Evolutionary conservation across 2,113 vertebrate species (phyloP).

Genomic region (Suncus etruscus): DNA sequence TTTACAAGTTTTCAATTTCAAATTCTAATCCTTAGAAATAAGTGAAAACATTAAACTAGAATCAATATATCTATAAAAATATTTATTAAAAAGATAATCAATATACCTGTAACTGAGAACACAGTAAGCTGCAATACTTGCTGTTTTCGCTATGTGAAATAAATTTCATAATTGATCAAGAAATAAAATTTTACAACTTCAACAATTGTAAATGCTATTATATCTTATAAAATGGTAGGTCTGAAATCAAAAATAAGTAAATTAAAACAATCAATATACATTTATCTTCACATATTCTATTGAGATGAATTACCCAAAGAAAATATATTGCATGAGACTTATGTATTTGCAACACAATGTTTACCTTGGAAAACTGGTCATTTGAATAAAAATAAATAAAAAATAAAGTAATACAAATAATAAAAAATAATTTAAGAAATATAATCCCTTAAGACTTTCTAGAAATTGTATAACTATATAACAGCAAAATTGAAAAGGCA

Average conservation of each 20-base stretch:
- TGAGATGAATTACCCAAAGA: neutral
- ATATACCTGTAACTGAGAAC: neutral
- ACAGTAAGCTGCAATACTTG: neutral
- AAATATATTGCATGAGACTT: neutral
- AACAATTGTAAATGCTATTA: constrained; percentile 6
- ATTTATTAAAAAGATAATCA: neutral
- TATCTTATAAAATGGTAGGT: neutral
- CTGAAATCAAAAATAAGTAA: constrained; percentile 10
- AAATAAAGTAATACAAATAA: constrained; percentile 45
- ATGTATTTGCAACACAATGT: neutral
- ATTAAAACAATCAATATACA: constrained; percentile 25
- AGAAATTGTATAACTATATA: constrained; percentile 18
- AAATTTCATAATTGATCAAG: constrained; percentile 10
- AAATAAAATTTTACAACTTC: constrained; percentile 48
- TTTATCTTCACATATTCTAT: neutral
- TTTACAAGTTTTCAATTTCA: constrained; percentile 6
- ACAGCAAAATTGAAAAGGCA: constrained; percentile 29
- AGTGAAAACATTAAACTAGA: neutral
- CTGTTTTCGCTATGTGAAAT: constrained; percentile 16
- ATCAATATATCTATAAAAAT: neutral
- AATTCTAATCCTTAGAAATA: constrained; percentile 32
- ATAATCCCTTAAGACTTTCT: neutral
- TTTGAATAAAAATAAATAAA: constrained; percentile 35
- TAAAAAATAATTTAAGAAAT: constrained; percentile 42
- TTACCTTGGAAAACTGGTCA: constrained; percentile 17